Conservation (phyloP, 2,113 vertebrate species). For the Odontesthes bonariensis region DNA sequence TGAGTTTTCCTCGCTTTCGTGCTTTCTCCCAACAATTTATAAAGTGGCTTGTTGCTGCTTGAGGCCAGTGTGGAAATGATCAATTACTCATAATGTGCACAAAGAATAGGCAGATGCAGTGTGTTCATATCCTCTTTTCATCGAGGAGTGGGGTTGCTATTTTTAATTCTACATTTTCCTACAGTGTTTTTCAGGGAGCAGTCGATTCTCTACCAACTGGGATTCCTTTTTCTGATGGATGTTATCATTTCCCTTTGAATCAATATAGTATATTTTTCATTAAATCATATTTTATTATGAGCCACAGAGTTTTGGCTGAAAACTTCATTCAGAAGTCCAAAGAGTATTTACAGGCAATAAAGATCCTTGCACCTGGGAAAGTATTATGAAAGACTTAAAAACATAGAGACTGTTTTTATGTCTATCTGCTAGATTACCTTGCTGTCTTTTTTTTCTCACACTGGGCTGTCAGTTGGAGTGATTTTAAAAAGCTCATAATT, state of each 20-base stretch:
- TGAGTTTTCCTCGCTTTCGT: conserved; percentile 28
- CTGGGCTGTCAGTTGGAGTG: conserved; percentile 44
- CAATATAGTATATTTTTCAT: too few species aligned
- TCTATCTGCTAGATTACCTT: conserved; percentile 16
- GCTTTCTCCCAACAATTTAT: conserved; percentile 14
- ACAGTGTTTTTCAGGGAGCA: background rate
- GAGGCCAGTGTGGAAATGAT: conserved; percentile 23
- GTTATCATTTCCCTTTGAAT: too few species aligned
- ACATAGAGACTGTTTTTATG: conserved; percentile 24
- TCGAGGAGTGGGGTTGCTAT: background rate
- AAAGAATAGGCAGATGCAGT: background rate
- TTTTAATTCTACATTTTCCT: conserved; percentile 18
- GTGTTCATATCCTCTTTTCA: conserved; percentile 26
- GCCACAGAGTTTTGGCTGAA: conserved; percentile 7
- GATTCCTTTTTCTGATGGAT: background rate
- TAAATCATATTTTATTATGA: background rate
- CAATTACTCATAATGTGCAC: conserved; percentile 35
- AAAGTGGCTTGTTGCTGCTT: conserved; percentile 39
- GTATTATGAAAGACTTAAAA: conserved; percentile 35
- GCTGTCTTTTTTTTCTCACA: conserved; percentile 1
- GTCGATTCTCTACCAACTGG: conserved; percentile 16
- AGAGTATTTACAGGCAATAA: background rate
- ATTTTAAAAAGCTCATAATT: conserved; percentile 54
- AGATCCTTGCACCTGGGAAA: conserved; percentile 6
- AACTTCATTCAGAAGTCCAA: background rate